Base-by-base conservation (phyloP, 2,888 invertebrate species). In the Leistus spinibarbis region DNA sequence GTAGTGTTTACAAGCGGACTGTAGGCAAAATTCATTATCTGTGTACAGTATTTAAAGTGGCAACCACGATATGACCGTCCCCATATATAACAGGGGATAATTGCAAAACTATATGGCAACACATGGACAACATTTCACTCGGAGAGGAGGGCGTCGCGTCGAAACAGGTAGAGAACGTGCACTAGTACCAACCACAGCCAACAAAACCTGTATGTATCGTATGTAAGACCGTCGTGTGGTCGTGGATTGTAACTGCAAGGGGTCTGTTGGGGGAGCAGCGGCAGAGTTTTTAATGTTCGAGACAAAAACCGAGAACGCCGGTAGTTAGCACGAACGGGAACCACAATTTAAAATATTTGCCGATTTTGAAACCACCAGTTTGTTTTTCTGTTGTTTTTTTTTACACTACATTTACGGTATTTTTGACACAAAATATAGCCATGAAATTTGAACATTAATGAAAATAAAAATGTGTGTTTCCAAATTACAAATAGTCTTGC, bases 31-130 rank as follows among this genome's bases (percentile, higher is more conserved):
- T 73, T 73, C 73, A 67, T 71, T 71, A 71, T 54, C 71, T 54
- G 64, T 54, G 64, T 27, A 54, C 54, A 40, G 13, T 71, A 71
- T 73, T 73, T 73, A 73, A 67, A 73, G 73, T 73, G 62, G 73
- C 17, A 20, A 67, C 53, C 72, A 60, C 73, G 60, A 67, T 62
- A 70, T 67, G 67, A 72, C 64, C 69, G 73, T 69, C 72, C 68
- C 71, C 77, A 77, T 72, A 76, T 76, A 73, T 73, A 73, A 77
- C 79, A 40, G 79, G 82, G 82, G 84, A 84, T 86, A 86, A 86
- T 86, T 86, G 84, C 85, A 81, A 85, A 86, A 86, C 85, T 85
- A 86, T 86, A 82, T 83, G 81, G 83, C 84, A 84, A 84, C 85
- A 85, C 85, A 83, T 85, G 85, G 84, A 62, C 73, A 54, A 73